Evolutionary conservation across 2,113 vertebrate species (phyloP), one percentile per base, ranked within the genome.

Genomic region (Noturus placidus): DNA sequence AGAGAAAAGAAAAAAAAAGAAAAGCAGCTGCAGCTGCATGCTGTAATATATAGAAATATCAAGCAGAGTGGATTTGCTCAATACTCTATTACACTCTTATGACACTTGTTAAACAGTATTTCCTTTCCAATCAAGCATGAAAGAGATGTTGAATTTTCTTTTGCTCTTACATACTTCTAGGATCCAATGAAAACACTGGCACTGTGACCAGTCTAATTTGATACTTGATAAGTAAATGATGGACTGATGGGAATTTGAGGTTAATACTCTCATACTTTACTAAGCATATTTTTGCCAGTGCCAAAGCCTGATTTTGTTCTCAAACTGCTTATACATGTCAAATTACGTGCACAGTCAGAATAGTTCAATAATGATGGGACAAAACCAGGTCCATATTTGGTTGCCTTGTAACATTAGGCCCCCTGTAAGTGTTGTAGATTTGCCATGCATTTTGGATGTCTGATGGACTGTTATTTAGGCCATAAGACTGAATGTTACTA

Each of bases 381-480:
- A 74, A 81, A 81, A 87, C 84, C 56, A 88, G 82, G 61, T 88
- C 77, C 76, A 46, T 83, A 89, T 87, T 82, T 86, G 82, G 82
- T 86, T 84, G 46, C 79, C 56, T 83, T 78, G 88, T 65, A 88
- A 87, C 77, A 89, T 65, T 76, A 74, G 85, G 84, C 63, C 86
- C 85, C 63, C 72, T 84, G 74, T 86, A 82, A 83, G 87, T 89
- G 56, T 57, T 61, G 33, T 42, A 56, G 82, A 82, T 84, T 84
- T 91, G 87, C 87, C 82, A 84, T 82, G n/a, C 10, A 14, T 59
- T 82, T 79, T 65, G 81, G 27, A 67, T 77, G 70, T 65, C 74
- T 89, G 86, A 87, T 22, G 78, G 83, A 90, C 87, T 88, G 83
- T 61, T 90, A 91, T 87, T 91, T 84, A 88, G 79, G 82, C 89